phyloP scores from a whole-genome alignment of 2,113 vertebrate species.

The Engraulis encrasicolus region DNA sequence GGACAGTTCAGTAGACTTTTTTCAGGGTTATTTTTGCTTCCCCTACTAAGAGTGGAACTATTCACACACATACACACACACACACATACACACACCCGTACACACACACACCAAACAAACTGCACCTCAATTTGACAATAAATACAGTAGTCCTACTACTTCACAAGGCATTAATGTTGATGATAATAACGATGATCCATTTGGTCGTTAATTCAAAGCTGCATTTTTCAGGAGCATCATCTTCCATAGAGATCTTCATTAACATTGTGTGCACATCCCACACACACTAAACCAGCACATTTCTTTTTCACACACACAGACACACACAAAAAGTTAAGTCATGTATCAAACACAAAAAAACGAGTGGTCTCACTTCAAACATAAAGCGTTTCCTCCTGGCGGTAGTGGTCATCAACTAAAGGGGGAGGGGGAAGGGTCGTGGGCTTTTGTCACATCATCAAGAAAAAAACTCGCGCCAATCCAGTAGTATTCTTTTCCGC shows the following conservation, averaged over 20 bases:
- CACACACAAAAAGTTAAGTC: background rate
- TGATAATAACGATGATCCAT: background rate
- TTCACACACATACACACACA: background rate
- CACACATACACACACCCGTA: background rate
- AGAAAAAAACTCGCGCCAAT: background rate
- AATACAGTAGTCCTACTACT: background rate
- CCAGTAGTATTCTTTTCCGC: background rate
- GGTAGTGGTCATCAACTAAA: background rate
- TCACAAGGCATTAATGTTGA: background rate
- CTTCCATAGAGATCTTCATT: background rate
- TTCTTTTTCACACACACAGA: background rate
- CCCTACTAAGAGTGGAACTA: conserved; percentile 13
- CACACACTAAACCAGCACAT: background rate
- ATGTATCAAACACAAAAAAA: background rate
- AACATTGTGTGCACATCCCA: conserved; percentile 3
- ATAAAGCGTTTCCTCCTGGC: background rate
- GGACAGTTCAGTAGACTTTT: conserved; percentile 14
- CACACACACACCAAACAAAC: background rate
- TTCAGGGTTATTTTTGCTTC: background rate
- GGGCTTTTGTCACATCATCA: background rate
- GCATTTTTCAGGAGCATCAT: conserved; percentile 9
- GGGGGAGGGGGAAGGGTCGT: too few relatives aligned
- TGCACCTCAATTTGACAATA: conserved; percentile 15
- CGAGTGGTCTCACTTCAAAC: background rate
- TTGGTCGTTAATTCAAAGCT: conserved; percentile 21